Conservation (phyloP, 2,888 invertebrate species). For the Nowickia ferox region DNA sequence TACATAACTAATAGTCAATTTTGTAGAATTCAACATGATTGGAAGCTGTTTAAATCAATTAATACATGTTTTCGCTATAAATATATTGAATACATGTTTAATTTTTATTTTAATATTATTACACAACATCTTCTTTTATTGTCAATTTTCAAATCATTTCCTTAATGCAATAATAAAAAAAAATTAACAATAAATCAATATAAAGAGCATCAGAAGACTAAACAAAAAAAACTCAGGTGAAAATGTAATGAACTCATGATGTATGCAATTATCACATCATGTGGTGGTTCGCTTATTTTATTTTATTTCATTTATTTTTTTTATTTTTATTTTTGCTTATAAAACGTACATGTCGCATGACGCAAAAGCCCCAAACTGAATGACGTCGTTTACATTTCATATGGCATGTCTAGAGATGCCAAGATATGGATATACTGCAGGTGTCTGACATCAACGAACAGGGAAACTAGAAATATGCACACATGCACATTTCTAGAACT, state of each 20-base stretch:
- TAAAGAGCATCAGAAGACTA: neutral
- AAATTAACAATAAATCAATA: neutral
- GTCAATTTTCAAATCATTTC: constrained; percentile 34
- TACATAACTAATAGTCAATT: too few relatives aligned
- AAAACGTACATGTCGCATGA: constrained; percentile 33
- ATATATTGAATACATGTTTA: neutral
- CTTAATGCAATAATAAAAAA: constrained; percentile 22
- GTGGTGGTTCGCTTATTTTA: constrained; percentile 16
- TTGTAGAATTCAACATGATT: too few relatives aligned
- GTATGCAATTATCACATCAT: constrained; percentile 43
- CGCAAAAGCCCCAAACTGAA: constrained; percentile 53
- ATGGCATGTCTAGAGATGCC: constrained; percentile 26
- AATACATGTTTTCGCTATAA: too few relatives aligned
- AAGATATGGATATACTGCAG: neutral
- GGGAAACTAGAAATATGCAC: too few relatives aligned
- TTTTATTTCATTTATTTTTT: neutral
- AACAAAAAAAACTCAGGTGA: constrained; percentile 8
- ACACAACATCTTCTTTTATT: neutral
- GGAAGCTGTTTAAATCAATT: too few relatives aligned
- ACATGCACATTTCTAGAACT: too few relatives aligned
- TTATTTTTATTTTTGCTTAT: neutral
- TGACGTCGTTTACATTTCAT: constrained; percentile 55
- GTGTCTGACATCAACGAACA: too few relatives aligned
- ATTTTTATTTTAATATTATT: neutral
- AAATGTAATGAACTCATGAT: constrained; percentile 17